phyloP scores from a whole-genome alignment of 92 coral and sea anemone species.

The Anthopleura xanthogrammica region DNA sequence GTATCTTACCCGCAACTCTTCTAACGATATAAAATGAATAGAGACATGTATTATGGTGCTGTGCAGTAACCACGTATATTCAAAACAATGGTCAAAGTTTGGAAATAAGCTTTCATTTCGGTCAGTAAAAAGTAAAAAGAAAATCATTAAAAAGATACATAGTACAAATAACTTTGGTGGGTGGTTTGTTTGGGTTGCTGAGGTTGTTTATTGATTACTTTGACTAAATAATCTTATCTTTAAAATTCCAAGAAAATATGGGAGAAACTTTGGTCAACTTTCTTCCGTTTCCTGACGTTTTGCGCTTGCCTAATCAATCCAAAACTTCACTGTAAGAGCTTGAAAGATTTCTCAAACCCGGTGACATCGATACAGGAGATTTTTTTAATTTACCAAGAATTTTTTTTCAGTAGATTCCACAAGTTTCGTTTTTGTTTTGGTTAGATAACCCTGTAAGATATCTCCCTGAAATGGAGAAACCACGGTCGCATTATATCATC shows the following conservation, averaged over 20 bases:
- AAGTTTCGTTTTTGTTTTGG: neutral
- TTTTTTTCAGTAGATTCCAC: neutral
- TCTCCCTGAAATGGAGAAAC: neutral
- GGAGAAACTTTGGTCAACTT: too few species aligned
- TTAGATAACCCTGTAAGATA: slow-evolving; percentile 2
- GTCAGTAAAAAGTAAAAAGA: neutral
- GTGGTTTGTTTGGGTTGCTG: neutral
- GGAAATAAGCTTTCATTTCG: neutral
- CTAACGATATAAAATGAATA: neutral
- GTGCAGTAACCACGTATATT: neutral
- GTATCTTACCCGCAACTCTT: neutral
- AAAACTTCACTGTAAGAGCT: too few species aligned
- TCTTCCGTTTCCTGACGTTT: too few species aligned
- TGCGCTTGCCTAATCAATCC: too few species aligned
- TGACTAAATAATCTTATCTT: too few species aligned
- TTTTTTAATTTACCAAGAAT: neutral
- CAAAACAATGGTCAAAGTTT: too few species aligned
- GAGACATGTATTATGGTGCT: too few species aligned
- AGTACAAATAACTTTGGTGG: neutral
- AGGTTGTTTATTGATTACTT: too few species aligned
- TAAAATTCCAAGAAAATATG: too few species aligned
- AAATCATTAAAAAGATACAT: neutral
- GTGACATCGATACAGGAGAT: too few species aligned
- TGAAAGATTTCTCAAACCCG: too few species aligned
- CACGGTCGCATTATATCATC: neutral